A percentile compares a stretch with the other conserved stretches of the same genome.
These are phyloP conservation scores for Virgularia gustaviana DNA, from an alignment of 92 coral and sea anemone species.

Conservation along the genomic window DNA sequence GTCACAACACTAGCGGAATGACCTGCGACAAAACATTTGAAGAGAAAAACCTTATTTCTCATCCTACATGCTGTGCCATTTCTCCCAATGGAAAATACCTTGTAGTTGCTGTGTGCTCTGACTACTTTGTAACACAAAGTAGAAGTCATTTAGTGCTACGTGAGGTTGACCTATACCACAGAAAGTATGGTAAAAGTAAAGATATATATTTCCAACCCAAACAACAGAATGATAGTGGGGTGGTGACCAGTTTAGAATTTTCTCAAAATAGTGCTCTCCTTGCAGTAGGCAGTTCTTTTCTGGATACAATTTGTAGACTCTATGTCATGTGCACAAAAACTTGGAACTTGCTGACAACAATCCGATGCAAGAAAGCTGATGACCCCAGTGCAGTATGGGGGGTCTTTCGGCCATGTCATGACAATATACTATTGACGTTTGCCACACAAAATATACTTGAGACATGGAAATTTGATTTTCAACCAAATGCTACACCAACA, in stretches of 20 bases:
- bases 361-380: neutral
- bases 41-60: neutral
- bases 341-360: neutral
- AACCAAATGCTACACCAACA: too few relatives aligned
- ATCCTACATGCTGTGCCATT: constrained; percentile 27
- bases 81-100: constrained; percentile 30
- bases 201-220: neutral
- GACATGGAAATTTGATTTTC: too few relatives aligned
- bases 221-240: neutral
- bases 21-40: neutral
- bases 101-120: constrained; percentile 14
- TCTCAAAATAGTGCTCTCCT: constrained; percentile 6
- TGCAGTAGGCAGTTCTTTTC: constrained; percentile 3
- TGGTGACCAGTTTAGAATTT: constrained; percentile 3
- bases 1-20: neutral
- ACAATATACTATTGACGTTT: neutral
- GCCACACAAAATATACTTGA: too few relatives aligned
- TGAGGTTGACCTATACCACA: neutral
- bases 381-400: constrained; percentile 5
- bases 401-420: constrained; percentile 6
- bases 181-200: constrained; percentile 3
- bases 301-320: neutral
- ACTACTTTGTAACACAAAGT: neutral
- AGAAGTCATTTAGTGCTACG: constrained; percentile 18
- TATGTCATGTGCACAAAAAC: constrained; percentile 11